Percentiles rank a stretch among this genome's conserved stretches.
phyloP scores from a whole-genome alignment of 2,797 vertebrate genomes.

The Enteromius fasciolatus region DNA sequence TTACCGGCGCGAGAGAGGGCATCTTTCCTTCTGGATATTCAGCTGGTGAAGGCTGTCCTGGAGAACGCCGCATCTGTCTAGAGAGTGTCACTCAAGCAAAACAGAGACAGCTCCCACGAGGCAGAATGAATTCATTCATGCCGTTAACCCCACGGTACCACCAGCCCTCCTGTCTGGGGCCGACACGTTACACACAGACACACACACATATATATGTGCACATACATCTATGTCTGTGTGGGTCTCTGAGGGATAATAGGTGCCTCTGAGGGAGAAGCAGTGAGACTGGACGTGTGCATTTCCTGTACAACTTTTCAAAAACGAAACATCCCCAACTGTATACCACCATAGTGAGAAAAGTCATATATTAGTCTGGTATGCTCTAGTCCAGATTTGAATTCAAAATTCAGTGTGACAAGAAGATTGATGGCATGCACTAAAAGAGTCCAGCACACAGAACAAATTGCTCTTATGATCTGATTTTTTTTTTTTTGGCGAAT shows the following conservation, averaged over 20 bases:
- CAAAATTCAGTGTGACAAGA: not conserved
- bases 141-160: conserved; percentile 53
- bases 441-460: not conserved
- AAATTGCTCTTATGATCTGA: not conserved
- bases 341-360: not conserved
- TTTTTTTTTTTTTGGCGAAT: not conserved
- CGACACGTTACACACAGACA: conserved; percentile 38
- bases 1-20: conserved; percentile 43
- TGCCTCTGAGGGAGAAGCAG: not conserved
- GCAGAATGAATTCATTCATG: conserved; percentile 53
- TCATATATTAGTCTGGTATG: not conserved
- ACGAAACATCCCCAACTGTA: not conserved
- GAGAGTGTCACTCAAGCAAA: conserved; percentile 70
- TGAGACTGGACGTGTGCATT: not conserved
- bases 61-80: conserved; percentile 57
- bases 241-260: conserved; percentile 59
- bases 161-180: conserved; percentile 36
- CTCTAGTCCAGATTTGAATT: not conserved
- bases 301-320: not conserved
- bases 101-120: conserved; percentile 65
- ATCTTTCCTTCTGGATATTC: conserved; percentile 76
- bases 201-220: not conserved
- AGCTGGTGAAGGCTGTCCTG: conserved; percentile 71
- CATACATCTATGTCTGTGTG: not conserved
- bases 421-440: not conserved